Evolutionary conservation across 1,140 invertebrate species (phyloP).

Genomic region (Melipona quadrifasciata): DNA sequence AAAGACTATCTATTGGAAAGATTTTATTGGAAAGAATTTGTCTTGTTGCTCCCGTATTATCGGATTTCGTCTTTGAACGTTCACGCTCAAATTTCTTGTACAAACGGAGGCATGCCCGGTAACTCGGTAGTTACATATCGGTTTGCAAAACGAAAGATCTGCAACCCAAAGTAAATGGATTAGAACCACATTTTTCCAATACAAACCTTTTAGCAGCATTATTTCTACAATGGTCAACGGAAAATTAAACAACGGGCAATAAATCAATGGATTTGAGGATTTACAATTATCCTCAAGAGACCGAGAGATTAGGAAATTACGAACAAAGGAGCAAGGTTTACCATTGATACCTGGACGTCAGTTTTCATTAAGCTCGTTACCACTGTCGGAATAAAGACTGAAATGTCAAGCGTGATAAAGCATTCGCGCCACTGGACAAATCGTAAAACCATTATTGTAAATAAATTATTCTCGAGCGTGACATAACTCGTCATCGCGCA

Average conservation of each 20-base stretch:
- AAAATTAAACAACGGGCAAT: background rate
- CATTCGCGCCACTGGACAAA: background rate
- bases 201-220: background rate
- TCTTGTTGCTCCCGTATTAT: background rate
- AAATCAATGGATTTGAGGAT: background rate
- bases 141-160: background rate
- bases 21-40: too few species aligned
- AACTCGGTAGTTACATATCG: too few species aligned
- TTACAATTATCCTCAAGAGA: background rate
- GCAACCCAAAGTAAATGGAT: constrained; percentile 25
- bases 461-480: background rate
- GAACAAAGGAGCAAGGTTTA: too few species aligned
- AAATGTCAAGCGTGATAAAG: too few species aligned
- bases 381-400: too few species aligned
- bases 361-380: too few species aligned
- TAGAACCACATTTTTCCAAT: background rate
- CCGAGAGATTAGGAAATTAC: background rate
- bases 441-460: background rate
- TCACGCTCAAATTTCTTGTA: too few species aligned
- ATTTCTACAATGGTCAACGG: background rate
- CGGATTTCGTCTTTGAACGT: constrained; percentile 9
- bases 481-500: background rate
- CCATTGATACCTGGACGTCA: too few species aligned
- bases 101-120: background rate
- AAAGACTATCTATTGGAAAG: background rate